A percentile compares a stretch with the other conserved stretches of the same genome.
These are phyloP conservation scores for Potorous gilbertii DNA, from an alignment of 2,797 vertebrate species.

Conservation along the genomic window DNA sequence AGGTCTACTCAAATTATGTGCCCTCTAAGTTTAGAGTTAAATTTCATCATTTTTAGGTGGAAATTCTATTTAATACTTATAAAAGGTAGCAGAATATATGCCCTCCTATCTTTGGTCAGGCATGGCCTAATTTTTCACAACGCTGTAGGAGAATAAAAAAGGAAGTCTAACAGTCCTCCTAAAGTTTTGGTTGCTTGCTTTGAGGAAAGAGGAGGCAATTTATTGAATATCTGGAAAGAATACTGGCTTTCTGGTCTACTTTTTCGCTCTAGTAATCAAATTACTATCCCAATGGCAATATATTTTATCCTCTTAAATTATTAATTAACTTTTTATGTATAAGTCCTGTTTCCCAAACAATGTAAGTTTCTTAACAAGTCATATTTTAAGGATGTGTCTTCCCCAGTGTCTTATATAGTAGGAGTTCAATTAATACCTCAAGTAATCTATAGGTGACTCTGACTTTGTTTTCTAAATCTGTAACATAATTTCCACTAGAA, in stretches of 20 bases:
- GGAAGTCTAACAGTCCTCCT: neutral
- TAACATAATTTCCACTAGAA: neutral
- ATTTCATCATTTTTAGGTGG: constrained; percentile 38
- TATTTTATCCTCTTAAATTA: neutral
- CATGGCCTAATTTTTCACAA: neutral
- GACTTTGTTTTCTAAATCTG: neutral
- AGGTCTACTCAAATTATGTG: constrained; percentile 19
- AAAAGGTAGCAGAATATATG: constrained; percentile 11
- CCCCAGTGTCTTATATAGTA: neutral
- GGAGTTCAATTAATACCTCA: neutral
- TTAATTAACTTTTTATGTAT: neutral
- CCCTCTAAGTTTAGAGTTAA: constrained; percentile 36
- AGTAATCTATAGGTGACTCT: neutral
- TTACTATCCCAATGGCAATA: neutral
- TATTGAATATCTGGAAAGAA: neutral
- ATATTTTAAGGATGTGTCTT: neutral
- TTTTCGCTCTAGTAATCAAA: neutral
- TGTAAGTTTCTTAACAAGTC: neutral
- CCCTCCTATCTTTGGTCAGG: constrained; percentile 16
- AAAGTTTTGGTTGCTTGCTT: neutral
- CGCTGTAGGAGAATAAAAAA: neutral
- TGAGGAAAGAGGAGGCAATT: neutral
- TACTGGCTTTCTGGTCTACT: neutral
- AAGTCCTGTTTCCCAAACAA: neutral
- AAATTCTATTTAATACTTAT: constrained; percentile 20